phyloP scores from a whole-genome alignment of 2,113 vertebrate species.

The Solenodon paradoxus region DNA sequence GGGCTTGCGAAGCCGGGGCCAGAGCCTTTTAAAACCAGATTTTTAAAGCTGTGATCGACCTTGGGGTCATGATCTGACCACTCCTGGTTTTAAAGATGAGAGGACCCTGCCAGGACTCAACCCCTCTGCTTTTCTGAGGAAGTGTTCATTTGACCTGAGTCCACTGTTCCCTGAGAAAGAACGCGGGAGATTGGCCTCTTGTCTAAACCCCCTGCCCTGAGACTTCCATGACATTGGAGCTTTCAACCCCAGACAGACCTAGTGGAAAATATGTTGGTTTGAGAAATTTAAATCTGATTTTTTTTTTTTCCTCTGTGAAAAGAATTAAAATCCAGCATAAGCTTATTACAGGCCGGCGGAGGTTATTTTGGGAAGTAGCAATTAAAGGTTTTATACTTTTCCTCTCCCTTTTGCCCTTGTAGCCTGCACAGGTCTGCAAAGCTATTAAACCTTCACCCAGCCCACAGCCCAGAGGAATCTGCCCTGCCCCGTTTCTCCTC shows the following conservation, averaged over 20 bases:
- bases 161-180: neutral
- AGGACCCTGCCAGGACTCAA: accelerated
- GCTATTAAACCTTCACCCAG: constrained; percentile 36
- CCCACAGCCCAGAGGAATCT: constrained; percentile 63
- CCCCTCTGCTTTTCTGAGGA: neutral
- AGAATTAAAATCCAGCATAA: constrained; percentile 79
- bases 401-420: constrained; percentile 76
- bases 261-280: neutral
- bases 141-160: neutral
- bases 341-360: constrained; percentile 79
- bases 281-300: constrained; percentile 72
- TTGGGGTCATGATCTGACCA: no score
- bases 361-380: constrained; percentile 83
- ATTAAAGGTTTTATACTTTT: constrained; percentile 77
- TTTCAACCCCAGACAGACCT: constrained; percentile 60
- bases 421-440: constrained; percentile 71
- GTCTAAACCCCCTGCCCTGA: neutral
- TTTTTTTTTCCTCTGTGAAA: constrained; percentile 73
- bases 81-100: neutral
- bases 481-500: constrained; percentile 33
- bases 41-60: neutral
- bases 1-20: no score
- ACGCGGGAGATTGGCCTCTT: accelerated
- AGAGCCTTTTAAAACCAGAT: no score
- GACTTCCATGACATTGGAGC: neutral